Percentiles rank a stretch among this genome's conserved stretches.
phyloP scores from a whole-genome alignment of 2,888 invertebrate species.

The Heteromurus nitidus region DNA sequence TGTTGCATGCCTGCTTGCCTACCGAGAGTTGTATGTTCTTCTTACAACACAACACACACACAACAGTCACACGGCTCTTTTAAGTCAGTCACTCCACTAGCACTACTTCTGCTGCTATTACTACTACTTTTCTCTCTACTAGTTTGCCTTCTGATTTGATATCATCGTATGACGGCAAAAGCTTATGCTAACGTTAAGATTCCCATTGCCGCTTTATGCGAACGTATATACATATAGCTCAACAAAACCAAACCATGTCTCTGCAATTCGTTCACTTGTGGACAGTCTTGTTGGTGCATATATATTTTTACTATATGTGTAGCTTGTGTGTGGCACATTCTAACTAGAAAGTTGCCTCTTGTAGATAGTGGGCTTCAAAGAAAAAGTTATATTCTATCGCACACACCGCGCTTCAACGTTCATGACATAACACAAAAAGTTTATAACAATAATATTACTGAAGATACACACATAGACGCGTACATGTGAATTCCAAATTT shows the following conservation, averaged over 20 bases:
- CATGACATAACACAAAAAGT: conserved; percentile 44
- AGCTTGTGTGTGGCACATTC: background rate
- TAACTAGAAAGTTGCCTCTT: conserved; percentile 1
- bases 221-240: background rate
- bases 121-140: conserved; percentile 16
- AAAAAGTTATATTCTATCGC: conserved; percentile 6
- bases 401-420: conserved; percentile 19
- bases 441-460: conserved; percentile 34
- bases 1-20: conserved; percentile 16
- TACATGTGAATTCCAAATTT: conserved; percentile 43
- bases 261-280: conserved; percentile 10
- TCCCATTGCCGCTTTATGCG: background rate
- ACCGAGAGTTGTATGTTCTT: conserved; percentile 5
- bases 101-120: background rate
- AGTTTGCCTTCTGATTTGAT: conserved; percentile 23
- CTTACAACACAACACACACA: conserved; percentile 13
- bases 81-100: conserved; percentile 16
- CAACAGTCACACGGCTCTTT: conserved; percentile 30
- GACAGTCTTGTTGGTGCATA: conserved; percentile 8
- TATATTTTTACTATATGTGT: background rate
- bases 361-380: conserved; percentile 21
- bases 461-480: conserved; percentile 5
- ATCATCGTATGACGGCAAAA: conserved; percentile 5
- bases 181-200: background rate
- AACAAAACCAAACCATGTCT: too few species aligned